Evolutionary conservation across 2,888 invertebrate species (phyloP), one percentile per base, ranked within the genome.

Genomic region (Microctonus brassicae): DNA sequence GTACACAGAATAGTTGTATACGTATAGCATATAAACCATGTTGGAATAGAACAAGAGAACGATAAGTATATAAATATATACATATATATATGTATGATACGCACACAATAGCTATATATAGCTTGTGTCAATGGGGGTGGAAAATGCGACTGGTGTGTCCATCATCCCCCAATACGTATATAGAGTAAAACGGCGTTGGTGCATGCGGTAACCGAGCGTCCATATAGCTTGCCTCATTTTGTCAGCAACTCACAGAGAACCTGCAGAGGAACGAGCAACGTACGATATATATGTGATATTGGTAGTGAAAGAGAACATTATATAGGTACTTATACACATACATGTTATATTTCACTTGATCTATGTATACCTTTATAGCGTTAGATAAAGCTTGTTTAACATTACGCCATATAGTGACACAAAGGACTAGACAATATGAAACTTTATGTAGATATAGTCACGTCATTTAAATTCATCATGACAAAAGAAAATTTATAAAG

Each of bases 111-210:
- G n/a, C n/a, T n/a, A n/a, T n/a, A n/a, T n/a, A n/a, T n/a, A 53
- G 64, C 74, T 73, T 70, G 73, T 26, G 39, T 11, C 42, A 17
- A 73, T 64, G 77, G 73, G 76, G 80, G 77, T 76, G 78, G 77
- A 79, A 79, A 80, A 82, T 82, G 47, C 17, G 77, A 79, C 81
- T 75, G 80, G 79, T 79, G 80, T 79, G 81, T 80, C 79, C 83
- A 81, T 83, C 80, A 83, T 81, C 79, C 82, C 77, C 79, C 79
- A n/a, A n/a, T n/a, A n/a, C n/a, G n/a, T 55, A 29, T 7, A 29
- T 29, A 29, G 29, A 5, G 29, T 29, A 29, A 29, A n/a, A n/a
- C n/a, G 72, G 72, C 60, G 63, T 69, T 71, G 75, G 78, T 78
- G 74, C 80, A 76, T 74, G 75, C 77, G 78, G 78, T 79, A 80